Conservation (phyloP, 2,113 vertebrate genomes). For the Calidris pygmaea region DNA sequence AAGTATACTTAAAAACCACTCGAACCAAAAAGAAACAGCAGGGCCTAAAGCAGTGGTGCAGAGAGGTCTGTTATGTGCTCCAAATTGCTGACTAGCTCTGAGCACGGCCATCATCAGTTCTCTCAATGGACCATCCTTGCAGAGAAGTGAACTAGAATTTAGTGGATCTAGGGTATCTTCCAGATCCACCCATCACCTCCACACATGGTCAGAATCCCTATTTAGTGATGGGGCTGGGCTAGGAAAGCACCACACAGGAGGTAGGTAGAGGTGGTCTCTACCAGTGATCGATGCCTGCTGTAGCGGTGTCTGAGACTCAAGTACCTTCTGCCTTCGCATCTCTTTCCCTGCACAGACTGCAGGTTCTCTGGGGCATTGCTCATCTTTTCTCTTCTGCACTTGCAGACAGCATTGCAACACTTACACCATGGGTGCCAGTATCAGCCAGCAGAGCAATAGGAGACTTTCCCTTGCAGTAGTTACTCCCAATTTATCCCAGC, state of each 20-base stretch:
- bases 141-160: neutral
- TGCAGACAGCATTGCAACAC: neutral
- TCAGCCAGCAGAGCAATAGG: neutral
- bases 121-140: neutral
- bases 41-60: neutral
- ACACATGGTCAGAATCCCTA: neutral
- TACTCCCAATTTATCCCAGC: neutral
- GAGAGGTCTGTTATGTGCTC: neutral
- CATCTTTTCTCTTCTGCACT: neutral
- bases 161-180: neutral
- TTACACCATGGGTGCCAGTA: neutral
- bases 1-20: neutral
- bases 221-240: neutral
- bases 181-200: neutral
- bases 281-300: neutral
- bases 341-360: neutral
- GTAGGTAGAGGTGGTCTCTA: neutral
- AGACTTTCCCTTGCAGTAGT: neutral
- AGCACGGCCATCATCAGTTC: neutral
- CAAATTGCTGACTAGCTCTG: neutral
- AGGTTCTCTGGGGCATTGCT: neutral
- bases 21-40: neutral
- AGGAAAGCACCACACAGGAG: neutral
- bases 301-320: neutral
- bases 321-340: neutral